These are phyloP conservation scores for Colinus virginianus DNA, from an alignment of 2,113 vertebrate genomes.

Conservation along the genomic window DNA sequence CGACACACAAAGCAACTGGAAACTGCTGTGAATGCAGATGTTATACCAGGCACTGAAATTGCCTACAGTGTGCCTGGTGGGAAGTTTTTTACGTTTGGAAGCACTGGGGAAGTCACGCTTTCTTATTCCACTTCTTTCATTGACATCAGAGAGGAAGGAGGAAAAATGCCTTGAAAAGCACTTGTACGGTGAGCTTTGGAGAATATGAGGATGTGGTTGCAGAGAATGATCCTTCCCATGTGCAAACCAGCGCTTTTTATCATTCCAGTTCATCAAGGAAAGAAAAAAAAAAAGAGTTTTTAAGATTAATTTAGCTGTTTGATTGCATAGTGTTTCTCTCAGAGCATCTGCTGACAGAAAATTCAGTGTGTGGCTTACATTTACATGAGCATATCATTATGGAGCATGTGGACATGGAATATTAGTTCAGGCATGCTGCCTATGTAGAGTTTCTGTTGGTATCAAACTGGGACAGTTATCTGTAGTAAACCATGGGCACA, in stretches of 20 bases:
- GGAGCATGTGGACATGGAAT: fast-evolving
- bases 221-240: not conserved
- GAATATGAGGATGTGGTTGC: not conserved
- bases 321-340: not conserved
- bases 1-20: not conserved
- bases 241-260: not conserved
- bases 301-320: not conserved
- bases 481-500: not conserved
- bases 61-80: not conserved
- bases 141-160: not conserved
- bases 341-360: not conserved
- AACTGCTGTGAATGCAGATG: not conserved
- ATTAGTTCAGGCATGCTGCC: not conserved
- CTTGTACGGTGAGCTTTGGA: not conserved
- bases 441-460: fast-evolving
- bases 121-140: not conserved
- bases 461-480: not conserved
- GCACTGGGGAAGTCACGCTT: not conserved
- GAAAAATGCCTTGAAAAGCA: not conserved
- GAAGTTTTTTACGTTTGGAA: not conserved
- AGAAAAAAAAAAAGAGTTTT: not conserved
- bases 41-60: not conserved
- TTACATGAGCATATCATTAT: fast-evolving
- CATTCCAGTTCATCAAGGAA: not conserved
- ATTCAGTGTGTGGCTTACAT: fast-evolving